Base-by-base conservation (phyloP, 2,113 vertebrate genomes). In the Carassius carassius region DNA sequence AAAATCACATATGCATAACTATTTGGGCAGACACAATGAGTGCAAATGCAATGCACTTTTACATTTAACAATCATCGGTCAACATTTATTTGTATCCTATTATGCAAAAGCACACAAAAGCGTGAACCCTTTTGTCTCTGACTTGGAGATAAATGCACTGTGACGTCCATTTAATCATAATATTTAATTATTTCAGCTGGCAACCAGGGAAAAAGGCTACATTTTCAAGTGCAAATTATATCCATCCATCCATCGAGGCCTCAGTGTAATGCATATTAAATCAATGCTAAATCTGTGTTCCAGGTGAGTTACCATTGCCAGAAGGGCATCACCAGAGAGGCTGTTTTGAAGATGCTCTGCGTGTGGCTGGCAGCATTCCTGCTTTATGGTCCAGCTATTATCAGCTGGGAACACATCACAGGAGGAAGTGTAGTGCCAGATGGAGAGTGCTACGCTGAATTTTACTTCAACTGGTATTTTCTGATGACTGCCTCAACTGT, bases 391-490 rank as follows among this genome's bases (percentile, higher is more conserved):
- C 94, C 94, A 41, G 94, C 94, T 41, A 94, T 95, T 83, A 94
- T 95, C 85, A 92, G 92, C 0, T 95, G 94, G 94, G 94, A 95
- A 80, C 89, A 94, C 54, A 80, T 93, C 67, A 89, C 93, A 12
- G 93, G 93, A 7, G 88, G 84, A 2, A 95, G 91, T 70, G 94
- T 94, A 37, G 89, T 94, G 12, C 92, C 91, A 0, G 87, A 92
- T 29, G 87, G 91, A 25, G 89, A 95, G 86, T 94, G 94, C 80
- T 92, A 94, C 0, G 93, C 94, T 5, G 93, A 95, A 84, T 95
- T 95, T 85, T 95, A 95, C 89, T 94, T 94, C 89, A 95, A 93
- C 84, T 94, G 94, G 93, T 95, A 95, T 73, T 95, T 95, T 88
- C 88, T 95, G 25, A 95, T 94, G 89, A 95, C 91, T 4, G 93